Evolutionary conservation across 2,888 invertebrate species (phyloP).

Genomic region (Nowickia ferox): DNA sequence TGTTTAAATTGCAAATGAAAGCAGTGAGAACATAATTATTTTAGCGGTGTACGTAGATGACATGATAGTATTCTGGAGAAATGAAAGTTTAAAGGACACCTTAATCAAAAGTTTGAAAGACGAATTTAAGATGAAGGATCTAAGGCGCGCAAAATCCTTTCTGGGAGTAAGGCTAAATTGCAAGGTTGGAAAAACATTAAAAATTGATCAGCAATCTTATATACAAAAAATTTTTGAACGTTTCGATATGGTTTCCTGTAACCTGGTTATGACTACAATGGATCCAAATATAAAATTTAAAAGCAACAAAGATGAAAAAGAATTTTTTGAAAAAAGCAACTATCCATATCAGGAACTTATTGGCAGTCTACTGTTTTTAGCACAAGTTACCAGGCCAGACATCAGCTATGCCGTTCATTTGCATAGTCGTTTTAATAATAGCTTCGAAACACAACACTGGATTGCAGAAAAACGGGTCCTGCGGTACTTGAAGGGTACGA

Average conservation of each 20-base stretch:
- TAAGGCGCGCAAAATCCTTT: slow-evolving; percentile 44
- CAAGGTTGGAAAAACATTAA: not conserved
- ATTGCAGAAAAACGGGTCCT: no score
- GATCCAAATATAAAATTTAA: not conserved
- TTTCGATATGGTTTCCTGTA: not conserved
- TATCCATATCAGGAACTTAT: slow-evolving; percentile 1
- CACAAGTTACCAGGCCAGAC: slow-evolving; percentile 70
- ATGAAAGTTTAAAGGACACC: not conserved
- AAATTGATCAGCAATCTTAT: not conserved
- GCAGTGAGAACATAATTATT: no score
- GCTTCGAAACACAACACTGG: not conserved
- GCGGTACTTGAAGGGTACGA: no score
- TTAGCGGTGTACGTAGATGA: no score
- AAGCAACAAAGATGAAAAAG: not conserved
- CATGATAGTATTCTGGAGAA: no score
- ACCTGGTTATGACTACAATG: not conserved
- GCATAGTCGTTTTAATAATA: slow-evolving; percentile 27
- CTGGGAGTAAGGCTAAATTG: not conserved
- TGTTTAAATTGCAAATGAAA: no score
- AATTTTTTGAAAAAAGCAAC: not conserved
- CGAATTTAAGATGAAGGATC: slow-evolving; percentile 51
- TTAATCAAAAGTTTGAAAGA: slow-evolving; percentile 55
- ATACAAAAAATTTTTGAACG: not conserved
- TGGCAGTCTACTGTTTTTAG: slow-evolving; percentile 1
- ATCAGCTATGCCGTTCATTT: slow-evolving; percentile 30